phyloP scores from a whole-genome alignment of 2,797 vertebrate genomes.

The Stomatorhinus walkeri region DNA sequence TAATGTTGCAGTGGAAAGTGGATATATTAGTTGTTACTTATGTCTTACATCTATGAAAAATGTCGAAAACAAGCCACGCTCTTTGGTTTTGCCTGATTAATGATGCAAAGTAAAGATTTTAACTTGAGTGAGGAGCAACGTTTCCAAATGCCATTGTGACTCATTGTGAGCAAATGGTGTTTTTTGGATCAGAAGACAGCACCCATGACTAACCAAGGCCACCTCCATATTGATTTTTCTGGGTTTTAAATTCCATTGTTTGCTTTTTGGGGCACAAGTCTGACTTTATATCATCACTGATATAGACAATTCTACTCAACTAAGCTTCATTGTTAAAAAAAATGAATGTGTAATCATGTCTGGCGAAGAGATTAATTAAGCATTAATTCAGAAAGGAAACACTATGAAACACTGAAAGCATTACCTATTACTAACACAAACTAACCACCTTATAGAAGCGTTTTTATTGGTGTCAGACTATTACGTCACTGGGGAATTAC shows the following conservation, averaged over 20 bases:
- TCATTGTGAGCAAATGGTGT: slow-evolving; percentile 12
- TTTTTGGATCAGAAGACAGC: not conserved
- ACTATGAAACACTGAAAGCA: not conserved
- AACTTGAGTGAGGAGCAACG: not conserved
- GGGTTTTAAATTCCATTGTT: not conserved
- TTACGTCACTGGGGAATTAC: not conserved
- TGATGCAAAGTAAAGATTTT: not conserved
- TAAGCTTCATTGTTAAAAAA: not conserved
- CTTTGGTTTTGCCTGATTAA: not conserved
- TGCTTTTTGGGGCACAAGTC: not conserved
- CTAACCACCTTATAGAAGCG: not conserved
- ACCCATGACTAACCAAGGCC: slow-evolving; percentile 3
- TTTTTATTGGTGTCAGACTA: not conserved
- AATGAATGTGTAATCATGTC: not conserved
- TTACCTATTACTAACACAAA: not conserved
- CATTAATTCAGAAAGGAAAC: not conserved
- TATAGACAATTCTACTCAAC: not conserved
- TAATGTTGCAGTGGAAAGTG: not conserved
- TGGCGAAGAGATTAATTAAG: not conserved
- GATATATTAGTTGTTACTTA: not conserved
- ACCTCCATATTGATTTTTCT: not conserved
- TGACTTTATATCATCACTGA: not conserved
- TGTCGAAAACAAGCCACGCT: not conserved
- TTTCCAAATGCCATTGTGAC: slow-evolving; percentile 10
- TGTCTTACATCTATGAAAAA: not conserved